A percentile compares a stretch with the other conserved stretches of the same genome.
phyloP scores from a whole-genome alignment of 1,140 invertebrate genomes.

The Heliconius melpomene region DNA sequence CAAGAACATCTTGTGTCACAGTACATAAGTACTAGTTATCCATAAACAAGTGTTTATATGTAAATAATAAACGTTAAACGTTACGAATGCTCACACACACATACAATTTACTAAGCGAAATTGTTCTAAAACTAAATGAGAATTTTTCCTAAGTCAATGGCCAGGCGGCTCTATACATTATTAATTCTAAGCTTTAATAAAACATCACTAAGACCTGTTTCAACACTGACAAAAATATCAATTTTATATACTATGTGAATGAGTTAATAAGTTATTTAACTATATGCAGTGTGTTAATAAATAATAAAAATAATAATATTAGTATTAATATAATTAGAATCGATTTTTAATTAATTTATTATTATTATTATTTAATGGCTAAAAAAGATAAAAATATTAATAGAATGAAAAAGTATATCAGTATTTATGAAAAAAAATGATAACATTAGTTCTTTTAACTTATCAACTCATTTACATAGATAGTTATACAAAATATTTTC shows the following conservation, averaged over 20 bases:
- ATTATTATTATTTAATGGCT: not conserved
- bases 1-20: constrained; percentile 21
- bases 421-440: not conserved
- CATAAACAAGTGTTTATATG: constrained; percentile 20
- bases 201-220: constrained; percentile 12
- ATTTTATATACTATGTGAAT: not conserved
- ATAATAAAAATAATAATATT: not conserved
- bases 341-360: not conserved
- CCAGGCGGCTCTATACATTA: constrained; percentile 48
- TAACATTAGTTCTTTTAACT: not conserved
- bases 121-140: constrained; percentile 34
- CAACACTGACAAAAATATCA: not conserved
- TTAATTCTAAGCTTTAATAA: constrained; percentile 2
- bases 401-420: not conserved
- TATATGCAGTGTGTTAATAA: not conserved
- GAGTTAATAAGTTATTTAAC: not conserved
- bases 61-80: constrained; percentile 25
- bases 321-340: constrained; percentile 4
- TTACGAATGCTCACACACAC: constrained; percentile 19
- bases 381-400: not conserved
- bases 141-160: constrained; percentile 28
- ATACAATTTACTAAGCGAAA: constrained; percentile 27
- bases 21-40: constrained; percentile 29
- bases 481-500: not conserved
- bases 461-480: constrained; percentile 7